These are phyloP conservation scores for Aphelenchoides besseyi DNA, from an alignment of 1,140 invertebrate species.

Conservation along the genomic window DNA sequence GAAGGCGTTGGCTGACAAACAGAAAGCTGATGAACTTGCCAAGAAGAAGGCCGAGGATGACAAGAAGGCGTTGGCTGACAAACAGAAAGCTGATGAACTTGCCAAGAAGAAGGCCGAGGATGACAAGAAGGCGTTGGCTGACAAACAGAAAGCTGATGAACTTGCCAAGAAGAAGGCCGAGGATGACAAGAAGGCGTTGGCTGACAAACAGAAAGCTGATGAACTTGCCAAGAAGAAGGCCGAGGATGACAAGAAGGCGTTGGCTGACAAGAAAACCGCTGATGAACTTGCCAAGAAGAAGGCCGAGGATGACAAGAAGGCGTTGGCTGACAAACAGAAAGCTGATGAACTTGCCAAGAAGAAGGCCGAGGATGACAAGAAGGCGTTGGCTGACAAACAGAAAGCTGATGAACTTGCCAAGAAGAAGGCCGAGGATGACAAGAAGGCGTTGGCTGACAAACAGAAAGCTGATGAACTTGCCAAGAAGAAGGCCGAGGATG, in stretches of 20 bases:
- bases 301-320: no score
- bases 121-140: neutral
- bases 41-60: neutral
- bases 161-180: neutral
- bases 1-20: neutral
- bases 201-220: neutral
- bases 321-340: no score
- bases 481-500: no score
- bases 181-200: neutral
- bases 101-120: neutral
- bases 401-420: neutral
- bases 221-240: slow-evolving; percentile 1
- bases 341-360: no score
- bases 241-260: neutral
- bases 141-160: neutral
- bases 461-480: no score
- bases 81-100: neutral
- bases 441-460: neutral
- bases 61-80: neutral
- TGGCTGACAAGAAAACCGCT: neutral
- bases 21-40: neutral
- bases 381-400: neutral
- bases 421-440: no score
- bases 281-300: neutral
- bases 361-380: no score